These are phyloP conservation scores for Heterotilapia buettikoferi DNA, from an alignment of 2,113 vertebrate species.

Conservation along the genomic window DNA sequence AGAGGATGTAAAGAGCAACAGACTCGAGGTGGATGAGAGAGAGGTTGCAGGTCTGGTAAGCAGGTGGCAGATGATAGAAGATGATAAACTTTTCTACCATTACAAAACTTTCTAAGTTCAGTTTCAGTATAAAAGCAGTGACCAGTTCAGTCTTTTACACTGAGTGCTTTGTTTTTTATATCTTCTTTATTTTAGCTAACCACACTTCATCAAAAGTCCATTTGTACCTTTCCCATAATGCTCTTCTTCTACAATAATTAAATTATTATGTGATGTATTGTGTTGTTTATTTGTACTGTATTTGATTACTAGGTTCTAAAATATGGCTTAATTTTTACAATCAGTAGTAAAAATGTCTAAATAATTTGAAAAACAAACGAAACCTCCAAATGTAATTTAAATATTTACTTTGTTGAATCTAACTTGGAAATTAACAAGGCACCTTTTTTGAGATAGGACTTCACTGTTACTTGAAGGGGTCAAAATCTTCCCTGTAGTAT, in stretches of 20 bases:
- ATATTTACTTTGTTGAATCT: not conserved
- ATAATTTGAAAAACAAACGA: not conserved
- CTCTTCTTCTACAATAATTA: not conserved
- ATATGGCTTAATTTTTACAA: not conserved
- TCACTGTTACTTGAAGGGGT: not conserved
- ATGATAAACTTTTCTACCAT: not conserved
- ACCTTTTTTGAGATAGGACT: not conserved
- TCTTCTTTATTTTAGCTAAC: not conserved
- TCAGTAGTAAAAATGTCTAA: not conserved
- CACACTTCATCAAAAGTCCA: no score
- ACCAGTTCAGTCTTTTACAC: rapidly evolving
- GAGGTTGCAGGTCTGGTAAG: not conserved
- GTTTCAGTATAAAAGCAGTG: not conserved
- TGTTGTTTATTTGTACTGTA: not conserved
- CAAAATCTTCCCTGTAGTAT: not conserved
- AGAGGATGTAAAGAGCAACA: not conserved
- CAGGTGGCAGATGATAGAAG: not conserved
- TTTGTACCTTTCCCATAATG: not conserved
- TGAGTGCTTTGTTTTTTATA: not conserved
- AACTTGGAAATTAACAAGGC: not conserved
- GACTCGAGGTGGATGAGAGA: rapidly evolving
- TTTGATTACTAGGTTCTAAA: not conserved
- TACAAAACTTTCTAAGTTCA: not conserved
- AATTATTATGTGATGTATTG: not conserved
- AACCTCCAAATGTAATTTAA: not conserved